Evolutionary conservation across 2,113 vertebrate genomes (phyloP).

Genomic region (Grammomys surdaster): DNA sequence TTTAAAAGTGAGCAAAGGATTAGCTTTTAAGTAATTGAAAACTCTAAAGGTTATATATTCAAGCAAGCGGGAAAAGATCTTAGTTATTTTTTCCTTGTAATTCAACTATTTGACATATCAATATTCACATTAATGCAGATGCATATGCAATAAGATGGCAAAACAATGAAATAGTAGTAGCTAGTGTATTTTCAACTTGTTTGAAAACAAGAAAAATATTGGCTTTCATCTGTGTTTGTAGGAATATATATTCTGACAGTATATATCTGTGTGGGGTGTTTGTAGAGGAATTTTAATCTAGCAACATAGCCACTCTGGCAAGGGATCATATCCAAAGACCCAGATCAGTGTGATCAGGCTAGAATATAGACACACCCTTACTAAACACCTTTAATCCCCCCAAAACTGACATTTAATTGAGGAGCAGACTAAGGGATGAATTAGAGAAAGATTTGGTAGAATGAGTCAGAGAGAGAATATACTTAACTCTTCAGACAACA

Average conservation of each 20-base stretch:
- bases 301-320: no score
- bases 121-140: slow-evolving; percentile 29
- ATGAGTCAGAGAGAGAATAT: no score
- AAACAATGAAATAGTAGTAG: background rate
- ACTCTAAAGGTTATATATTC: background rate
- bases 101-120: slow-evolving; percentile 43
- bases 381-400: no score
- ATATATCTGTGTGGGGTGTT: no score
- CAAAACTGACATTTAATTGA: no score
- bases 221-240: background rate
- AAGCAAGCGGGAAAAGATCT: background rate
- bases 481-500: no score
- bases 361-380: no score
- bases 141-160: background rate
- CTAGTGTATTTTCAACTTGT: background rate
- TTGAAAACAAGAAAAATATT: background rate
- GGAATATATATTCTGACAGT: background rate
- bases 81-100: slow-evolving; percentile 10
- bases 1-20: slow-evolving; percentile 50
- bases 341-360: no score
- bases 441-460: no score
- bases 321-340: no score
- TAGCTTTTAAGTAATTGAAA: slow-evolving; percentile 46
- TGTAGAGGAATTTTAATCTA: no score
- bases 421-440: no score